Conservation (phyloP, 2,797 vertebrate genomes). For the Melanotaenia nigrans region DNA sequence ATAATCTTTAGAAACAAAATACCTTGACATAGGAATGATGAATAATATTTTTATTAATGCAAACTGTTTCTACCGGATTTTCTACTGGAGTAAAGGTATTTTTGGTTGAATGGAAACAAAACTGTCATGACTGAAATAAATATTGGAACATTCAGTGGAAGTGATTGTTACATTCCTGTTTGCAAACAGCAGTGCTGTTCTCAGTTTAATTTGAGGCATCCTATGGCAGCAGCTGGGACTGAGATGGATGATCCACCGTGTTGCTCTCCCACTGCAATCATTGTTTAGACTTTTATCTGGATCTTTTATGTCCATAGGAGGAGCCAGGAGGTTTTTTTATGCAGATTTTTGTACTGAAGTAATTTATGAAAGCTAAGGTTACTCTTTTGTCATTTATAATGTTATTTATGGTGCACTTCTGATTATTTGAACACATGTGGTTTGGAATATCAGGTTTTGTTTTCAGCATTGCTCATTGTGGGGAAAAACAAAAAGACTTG, state of each 20-base stretch:
- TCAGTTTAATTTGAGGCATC: slow-evolving; percentile 5
- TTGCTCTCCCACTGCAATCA: slow-evolving; percentile 18
- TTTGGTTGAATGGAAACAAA: slow-evolving; percentile 1
- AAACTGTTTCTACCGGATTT: not conserved
- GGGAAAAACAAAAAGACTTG: not conserved
- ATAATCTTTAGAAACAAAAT: not conserved
- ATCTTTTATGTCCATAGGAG: slow-evolving; percentile 5
- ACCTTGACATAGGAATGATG: not conserved
- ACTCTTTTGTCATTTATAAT: not conserved
- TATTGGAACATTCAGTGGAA: not conserved
- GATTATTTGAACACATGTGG: not conserved
- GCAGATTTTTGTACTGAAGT: not conserved
- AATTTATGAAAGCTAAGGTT: not conserved
- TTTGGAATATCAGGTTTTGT: slow-evolving; percentile 1
- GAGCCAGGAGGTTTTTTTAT: slow-evolving; percentile 11
- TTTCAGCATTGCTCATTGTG: not conserved
- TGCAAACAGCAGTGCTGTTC: slow-evolving; percentile 5
- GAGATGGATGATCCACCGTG: slow-evolving; percentile 13
- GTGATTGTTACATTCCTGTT: not conserved
- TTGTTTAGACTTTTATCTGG: slow-evolving; percentile 23
- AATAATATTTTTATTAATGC: not conserved
- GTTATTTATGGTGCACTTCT: not conserved
- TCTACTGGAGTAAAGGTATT: not conserved
- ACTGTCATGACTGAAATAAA: not conserved
- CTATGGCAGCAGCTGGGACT: slow-evolving; percentile 7